Percentiles rank a stretch among this genome's conserved stretches.
Conservation (phyloP, 1,140 invertebrate genomes). For the Ceratitis capitata region DNA sequence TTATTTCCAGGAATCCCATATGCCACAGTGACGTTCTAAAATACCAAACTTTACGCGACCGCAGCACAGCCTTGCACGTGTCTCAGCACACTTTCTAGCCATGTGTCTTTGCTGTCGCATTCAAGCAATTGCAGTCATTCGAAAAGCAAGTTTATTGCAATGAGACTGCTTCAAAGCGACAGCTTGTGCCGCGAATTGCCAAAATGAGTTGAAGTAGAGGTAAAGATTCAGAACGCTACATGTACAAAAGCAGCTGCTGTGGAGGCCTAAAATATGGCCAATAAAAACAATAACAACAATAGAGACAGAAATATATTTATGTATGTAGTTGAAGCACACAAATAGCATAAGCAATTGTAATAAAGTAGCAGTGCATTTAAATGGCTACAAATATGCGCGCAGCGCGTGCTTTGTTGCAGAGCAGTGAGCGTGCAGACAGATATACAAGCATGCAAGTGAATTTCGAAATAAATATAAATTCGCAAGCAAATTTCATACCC, state of each 20-base stretch:
- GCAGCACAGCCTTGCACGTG: background rate
- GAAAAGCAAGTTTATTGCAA: slow-evolving; percentile 19
- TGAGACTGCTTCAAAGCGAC: background rate
- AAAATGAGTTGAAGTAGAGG: background rate
- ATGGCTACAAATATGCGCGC: slow-evolving; percentile 25
- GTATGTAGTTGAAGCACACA: too few relatives aligned
- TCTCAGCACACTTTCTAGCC: background rate
- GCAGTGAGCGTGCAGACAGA: background rate
- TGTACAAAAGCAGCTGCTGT: background rate
- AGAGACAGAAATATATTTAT: too few relatives aligned
- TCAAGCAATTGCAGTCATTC: slow-evolving; percentile 1
- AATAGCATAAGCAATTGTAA: slow-evolving; percentile 4
- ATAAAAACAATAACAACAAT: background rate
- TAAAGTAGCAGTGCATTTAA: slow-evolving; percentile 14
- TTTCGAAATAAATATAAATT: background rate
- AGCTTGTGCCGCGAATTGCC: slow-evolving; percentile 1
- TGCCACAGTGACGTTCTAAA: background rate
- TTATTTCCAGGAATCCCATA: background rate
- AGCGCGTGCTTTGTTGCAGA: background rate
- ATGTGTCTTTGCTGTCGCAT: background rate
- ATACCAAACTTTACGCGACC: background rate
- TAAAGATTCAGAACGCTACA: background rate
- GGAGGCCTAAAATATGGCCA: background rate
- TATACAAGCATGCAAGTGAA: background rate
- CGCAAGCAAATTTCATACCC: background rate